These are phyloP conservation scores for Volucella bombylans DNA, from an alignment of 2,888 invertebrate species.

Conservation along the genomic window DNA sequence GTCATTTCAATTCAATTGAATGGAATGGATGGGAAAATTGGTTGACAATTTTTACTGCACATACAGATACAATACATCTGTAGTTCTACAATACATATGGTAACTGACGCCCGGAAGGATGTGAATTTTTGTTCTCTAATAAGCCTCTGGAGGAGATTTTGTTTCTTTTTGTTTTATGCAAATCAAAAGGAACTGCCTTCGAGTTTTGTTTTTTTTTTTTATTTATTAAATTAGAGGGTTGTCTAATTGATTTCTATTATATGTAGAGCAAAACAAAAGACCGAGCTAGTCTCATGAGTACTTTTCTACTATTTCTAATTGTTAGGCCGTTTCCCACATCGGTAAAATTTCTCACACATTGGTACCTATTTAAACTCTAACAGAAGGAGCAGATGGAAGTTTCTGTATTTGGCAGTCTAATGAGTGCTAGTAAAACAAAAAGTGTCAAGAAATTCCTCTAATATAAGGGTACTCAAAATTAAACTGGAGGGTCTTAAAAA, in stretches of 20 bases:
- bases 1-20: slow-evolving; percentile 68
- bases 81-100: background rate
- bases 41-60: slow-evolving; percentile 66
- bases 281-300: background rate
- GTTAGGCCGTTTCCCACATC: too few relatives aligned
- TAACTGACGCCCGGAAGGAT: slow-evolving; percentile 44
- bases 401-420: too few relatives aligned
- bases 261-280: slow-evolving; percentile 20
- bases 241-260: slow-evolving; percentile 23
- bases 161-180: background rate
- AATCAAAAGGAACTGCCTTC: slow-evolving; percentile 17
- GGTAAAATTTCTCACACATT: too few relatives aligned
- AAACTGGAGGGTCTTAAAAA: too few relatives aligned
- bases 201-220: background rate
- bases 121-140: slow-evolving; percentile 34
- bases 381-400: too few relatives aligned
- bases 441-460: too few relatives aligned
- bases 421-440: too few relatives aligned
- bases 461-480: too few relatives aligned
- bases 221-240: slow-evolving; percentile 56
- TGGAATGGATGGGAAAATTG: slow-evolving; percentile 74
- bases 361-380: too few relatives aligned
- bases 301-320: too few relatives aligned
- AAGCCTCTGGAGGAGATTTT: background rate
- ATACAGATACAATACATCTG: slow-evolving; percentile 19